Percentiles rank a stretch among this genome's conserved stretches.
phyloP scores from a whole-genome alignment of 2,888 invertebrate species.

The Resseliella maxima region DNA sequence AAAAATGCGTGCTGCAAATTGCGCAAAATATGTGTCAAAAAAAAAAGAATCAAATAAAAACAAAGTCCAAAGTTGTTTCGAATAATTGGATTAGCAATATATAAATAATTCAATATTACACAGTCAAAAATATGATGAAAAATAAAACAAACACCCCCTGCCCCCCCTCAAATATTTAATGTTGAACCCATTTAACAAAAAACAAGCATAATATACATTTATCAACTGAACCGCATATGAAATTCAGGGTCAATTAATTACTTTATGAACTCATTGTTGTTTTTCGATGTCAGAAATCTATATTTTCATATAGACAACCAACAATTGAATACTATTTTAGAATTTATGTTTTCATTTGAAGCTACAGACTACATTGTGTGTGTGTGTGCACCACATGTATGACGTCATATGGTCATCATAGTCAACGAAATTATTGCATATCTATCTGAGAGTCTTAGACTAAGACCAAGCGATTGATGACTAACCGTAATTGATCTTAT shows the following conservation, averaged over 20 bases:
- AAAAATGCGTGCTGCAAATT: background rate
- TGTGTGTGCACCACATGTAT: no score
- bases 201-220: background rate
- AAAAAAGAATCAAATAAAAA: no score
- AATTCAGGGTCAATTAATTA: background rate
- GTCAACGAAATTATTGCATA: no score
- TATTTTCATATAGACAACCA: no score
- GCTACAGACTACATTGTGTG: no score
- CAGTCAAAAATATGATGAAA: background rate
- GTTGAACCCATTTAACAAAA: background rate
- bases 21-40: background rate
- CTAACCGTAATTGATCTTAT: no score
- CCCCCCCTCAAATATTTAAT: background rate
- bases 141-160: background rate
- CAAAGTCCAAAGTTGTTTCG: background rate
- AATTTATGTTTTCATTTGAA: no score
- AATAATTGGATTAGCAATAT: background rate
- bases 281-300: no score
- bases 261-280: background rate
- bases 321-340: no score
- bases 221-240: background rate
- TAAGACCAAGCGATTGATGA: no score
- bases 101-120: conserved; percentile 1
- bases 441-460: no score
- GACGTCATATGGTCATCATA: no score